phyloP scores from a whole-genome alignment of 2,888 invertebrate species.

The Oligia fasciuncula region DNA sequence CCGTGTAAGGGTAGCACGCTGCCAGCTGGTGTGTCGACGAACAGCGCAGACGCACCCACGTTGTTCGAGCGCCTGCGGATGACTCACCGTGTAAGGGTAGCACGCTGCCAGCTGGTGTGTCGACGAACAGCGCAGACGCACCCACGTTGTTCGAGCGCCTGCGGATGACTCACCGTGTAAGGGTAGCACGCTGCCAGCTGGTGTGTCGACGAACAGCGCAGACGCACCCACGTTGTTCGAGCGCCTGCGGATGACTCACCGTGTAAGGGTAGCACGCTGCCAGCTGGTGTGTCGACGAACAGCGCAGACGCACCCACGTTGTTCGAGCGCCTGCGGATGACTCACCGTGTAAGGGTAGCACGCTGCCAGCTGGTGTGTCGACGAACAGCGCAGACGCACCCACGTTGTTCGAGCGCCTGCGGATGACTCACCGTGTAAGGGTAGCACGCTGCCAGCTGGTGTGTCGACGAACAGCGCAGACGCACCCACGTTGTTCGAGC shows the following conservation, averaged over 20 bases:
- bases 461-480: conserved; percentile 96
- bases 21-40: conserved; percentile 95
- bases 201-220: conserved; percentile 95
- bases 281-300: conserved; percentile 95
- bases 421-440: conserved; percentile 94
- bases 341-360: conserved; percentile 93
- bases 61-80: conserved; percentile 96
- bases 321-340: conserved; percentile 95
- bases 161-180: conserved; percentile 94
- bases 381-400: conserved; percentile 96
- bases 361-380: conserved; percentile 94
- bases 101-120: conserved; percentile 94
- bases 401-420: conserved; percentile 95
- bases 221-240: conserved; percentile 97
- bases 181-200: conserved; percentile 94
- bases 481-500: conserved; percentile 96
- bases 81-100: conserved; percentile 93
- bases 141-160: conserved; percentile 96
- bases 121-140: conserved; percentile 95
- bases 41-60: conserved; percentile 95
- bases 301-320: conserved; percentile 96
- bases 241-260: conserved; percentile 94
- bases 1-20: conserved; percentile 93
- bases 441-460: conserved; percentile 94
- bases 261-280: conserved; percentile 93